Percentiles rank a stretch among this genome's conserved stretches.
phyloP scores from a whole-genome alignment of 1,140 invertebrate genomes.

The Lepidurus couesii region DNA sequence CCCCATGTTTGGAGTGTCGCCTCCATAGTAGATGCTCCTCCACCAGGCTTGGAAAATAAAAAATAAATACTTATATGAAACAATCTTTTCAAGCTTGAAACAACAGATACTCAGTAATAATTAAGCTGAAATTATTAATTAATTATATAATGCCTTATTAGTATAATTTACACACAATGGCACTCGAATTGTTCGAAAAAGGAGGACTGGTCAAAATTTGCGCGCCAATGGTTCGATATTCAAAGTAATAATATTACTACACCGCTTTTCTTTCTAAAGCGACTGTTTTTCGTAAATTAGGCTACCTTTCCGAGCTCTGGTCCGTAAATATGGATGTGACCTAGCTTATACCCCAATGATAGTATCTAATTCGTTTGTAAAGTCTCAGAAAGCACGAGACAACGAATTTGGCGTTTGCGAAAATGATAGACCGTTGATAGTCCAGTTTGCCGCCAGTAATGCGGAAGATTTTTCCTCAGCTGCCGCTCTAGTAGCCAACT shows the following conservation, averaged over 20 bases:
- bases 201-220: conserved; percentile 67
- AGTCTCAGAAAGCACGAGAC: conserved; percentile 75
- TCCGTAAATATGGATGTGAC: conserved; percentile 78
- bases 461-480: conserved; percentile 75
- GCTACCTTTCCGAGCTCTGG: conserved; percentile 74
- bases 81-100: no score
- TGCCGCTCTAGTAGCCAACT: conserved; percentile 70
- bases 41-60: no score
- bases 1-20: no score
- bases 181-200: conserved; percentile 57
- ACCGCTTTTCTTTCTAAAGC: conserved; percentile 26
- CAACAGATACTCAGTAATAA: no score
- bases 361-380: conserved; percentile 83
- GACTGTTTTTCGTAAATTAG: conserved; percentile 48
- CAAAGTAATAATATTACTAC: conserved; percentile 59
- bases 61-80: no score
- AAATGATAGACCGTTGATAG: conserved; percentile 75
- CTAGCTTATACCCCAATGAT: conserved; percentile 95
- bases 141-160: background rate
- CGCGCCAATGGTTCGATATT: conserved; percentile 94
- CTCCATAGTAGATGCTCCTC: no score
- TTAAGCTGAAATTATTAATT: background rate
- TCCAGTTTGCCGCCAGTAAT: conserved; percentile 90
- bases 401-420: conserved; percentile 80
- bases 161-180: conserved; percentile 24